Evolutionary conservation across 2,113 vertebrate species (phyloP).

Genomic region (Bujurquina vittata): DNA sequence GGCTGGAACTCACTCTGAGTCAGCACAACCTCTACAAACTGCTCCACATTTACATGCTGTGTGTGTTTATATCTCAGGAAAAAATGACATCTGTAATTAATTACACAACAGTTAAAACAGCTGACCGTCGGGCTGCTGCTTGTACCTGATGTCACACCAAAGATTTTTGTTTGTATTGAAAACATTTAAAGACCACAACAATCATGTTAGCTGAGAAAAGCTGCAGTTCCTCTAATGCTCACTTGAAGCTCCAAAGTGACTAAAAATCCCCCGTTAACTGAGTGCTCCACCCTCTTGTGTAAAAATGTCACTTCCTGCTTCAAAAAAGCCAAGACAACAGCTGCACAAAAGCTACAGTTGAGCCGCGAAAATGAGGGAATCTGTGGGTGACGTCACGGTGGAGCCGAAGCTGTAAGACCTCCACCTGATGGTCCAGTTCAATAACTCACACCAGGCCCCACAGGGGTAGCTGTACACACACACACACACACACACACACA

Average conservation of each 20-base stretch:
- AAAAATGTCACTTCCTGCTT: not conserved
- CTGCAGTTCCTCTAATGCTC: not conserved
- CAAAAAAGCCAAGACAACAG: not conserved
- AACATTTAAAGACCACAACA: not conserved
- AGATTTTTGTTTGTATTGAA: not conserved
- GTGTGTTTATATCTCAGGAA: not conserved
- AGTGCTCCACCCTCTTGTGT: not conserved
- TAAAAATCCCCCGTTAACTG: accelerated
- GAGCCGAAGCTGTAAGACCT: not conserved
- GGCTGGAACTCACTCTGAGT: too few relatives aligned
- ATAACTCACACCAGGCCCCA: not conserved
- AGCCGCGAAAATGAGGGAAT: not conserved
- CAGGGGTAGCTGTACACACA: not conserved
- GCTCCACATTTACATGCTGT: too few relatives aligned
- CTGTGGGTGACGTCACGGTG: not conserved
- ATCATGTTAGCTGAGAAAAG: too few relatives aligned
- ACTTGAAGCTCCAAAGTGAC: not conserved
- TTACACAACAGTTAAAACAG: not conserved
- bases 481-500: not conserved
- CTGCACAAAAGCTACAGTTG: not conserved
- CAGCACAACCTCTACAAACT: too few relatives aligned
- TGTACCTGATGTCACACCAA: too few relatives aligned
- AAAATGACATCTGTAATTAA: not conserved
- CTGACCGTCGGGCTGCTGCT: not conserved
- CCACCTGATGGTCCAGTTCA: not conserved